Evolutionary conservation across 2,888 invertebrate genomes (phyloP), one percentile per base, ranked within the genome.

Genomic region (Dyspetes luteomarginatus): DNA sequence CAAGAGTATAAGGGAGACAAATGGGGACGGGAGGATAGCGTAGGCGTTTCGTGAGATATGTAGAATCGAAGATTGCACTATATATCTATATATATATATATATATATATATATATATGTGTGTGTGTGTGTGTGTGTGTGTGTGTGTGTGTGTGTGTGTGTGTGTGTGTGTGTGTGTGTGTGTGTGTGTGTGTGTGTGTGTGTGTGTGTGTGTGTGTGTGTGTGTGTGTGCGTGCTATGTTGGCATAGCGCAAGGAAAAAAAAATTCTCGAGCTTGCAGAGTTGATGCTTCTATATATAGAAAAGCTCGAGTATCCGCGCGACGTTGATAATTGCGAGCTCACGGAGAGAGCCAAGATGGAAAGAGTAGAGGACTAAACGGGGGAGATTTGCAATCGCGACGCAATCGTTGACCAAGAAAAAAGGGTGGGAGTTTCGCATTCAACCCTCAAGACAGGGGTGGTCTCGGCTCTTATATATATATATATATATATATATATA

Each of bases 181-280:
- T n/a, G n/a, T n/a, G n/a, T n/a, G n/a, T n/a, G n/a, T n/a, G n/a
- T n/a, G n/a, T n/a, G n/a, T n/a, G n/a, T n/a, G n/a, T n/a, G n/a
- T n/a, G n/a, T n/a, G n/a, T n/a, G n/a, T n/a, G n/a, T n/a, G n/a
- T n/a, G n/a, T n/a, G n/a, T n/a, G n/a, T n/a, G n/a, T n/a, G n/a
- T n/a, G n/a, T n/a, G n/a, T n/a, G n/a, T n/a, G n/a, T n/a, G n/a
- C n/a, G n/a, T n/a, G n/a, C n/a, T n/a, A 41, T 24, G 67, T 93
- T 77, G 67, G 64, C 92, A 2, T 84, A 87, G 74, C 93, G 92
- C 83, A 89, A 78, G 68, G 75, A 75, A 76, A 30, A 83, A 76
- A 79, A 78, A 81, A 67, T 15, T 48, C 45, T 19, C 45, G 84
- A 81, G 76, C 79, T 80, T 80, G 81, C 69, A 64, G 50, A 68